These are phyloP conservation scores for Holcopasites calliopsidis DNA, from an alignment of 1,140 invertebrate species.

Conservation along the genomic window DNA sequence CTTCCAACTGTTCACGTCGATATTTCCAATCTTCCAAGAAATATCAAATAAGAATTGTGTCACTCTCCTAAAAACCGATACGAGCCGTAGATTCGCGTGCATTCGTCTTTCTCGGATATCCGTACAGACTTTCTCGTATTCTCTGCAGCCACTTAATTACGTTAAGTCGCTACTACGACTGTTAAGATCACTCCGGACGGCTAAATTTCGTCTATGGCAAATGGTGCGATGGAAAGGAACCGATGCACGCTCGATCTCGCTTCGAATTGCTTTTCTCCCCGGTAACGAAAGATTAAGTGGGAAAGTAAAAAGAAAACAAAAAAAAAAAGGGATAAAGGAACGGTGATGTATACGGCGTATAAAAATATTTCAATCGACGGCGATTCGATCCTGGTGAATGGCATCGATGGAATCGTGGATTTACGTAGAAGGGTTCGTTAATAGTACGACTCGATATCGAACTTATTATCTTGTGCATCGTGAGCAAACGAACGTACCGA, in stretches of 20 bases:
- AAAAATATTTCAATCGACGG: constrained; percentile 19
- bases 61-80: constrained; percentile 40
- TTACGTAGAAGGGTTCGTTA: constrained; percentile 28
- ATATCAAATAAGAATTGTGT: no score
- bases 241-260: constrained; percentile 35
- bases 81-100: constrained; percentile 16
- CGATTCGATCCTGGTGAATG: constrained; percentile 6
- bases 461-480: constrained; percentile 11
- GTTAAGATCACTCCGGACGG: constrained; percentile 61
- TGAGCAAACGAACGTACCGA: constrained; percentile 16
- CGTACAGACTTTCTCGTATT: constrained; percentile 50
- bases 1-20: no score
- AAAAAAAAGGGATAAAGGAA: not conserved
- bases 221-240: constrained; percentile 33
- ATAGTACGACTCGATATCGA: constrained; percentile 8
- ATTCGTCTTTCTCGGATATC: constrained; percentile 57
- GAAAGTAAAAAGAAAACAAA: constrained; percentile 13
- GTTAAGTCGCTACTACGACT: constrained; percentile 51
- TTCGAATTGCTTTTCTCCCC: constrained; percentile 29
- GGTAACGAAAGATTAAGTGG: no score
- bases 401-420: constrained; percentile 10
- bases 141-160: constrained; percentile 61
- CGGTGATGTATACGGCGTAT: not conserved
- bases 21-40: no score
- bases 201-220: constrained; percentile 58